phyloP scores from a whole-genome alignment of 2,797 vertebrate species.

The Lepilemur ruficaudatus region DNA sequence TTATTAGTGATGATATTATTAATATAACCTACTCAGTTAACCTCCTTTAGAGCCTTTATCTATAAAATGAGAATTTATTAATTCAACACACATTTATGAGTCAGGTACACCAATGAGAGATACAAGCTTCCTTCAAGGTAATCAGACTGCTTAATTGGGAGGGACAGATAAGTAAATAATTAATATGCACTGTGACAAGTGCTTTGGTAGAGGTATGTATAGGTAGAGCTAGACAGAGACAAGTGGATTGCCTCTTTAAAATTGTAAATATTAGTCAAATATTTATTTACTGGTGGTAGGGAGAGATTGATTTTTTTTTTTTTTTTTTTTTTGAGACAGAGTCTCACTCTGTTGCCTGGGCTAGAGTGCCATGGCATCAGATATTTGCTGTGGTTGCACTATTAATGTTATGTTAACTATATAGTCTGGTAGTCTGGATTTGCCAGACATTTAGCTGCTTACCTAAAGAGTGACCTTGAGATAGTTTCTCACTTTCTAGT shows the following conservation, averaged over 20 bases:
- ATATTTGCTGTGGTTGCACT: neutral
- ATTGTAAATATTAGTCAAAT: neutral
- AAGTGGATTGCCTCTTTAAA: neutral
- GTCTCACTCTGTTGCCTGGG: too few relatives aligned
- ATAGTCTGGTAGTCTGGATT: neutral
- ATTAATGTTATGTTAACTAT: neutral
- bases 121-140: neutral
- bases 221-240: neutral
- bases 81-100: neutral
- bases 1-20: neutral
- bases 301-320: neutral
- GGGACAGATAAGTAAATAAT: slow-evolving; percentile 5
- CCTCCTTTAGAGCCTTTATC: slow-evolving; percentile 1
- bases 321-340: too few relatives aligned
- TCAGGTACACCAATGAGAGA: slow-evolving; percentile 3
- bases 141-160: slow-evolving; percentile 2
- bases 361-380: neutral
- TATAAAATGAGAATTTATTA: slow-evolving; percentile 32
- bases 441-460: neutral
- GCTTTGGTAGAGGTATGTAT: neutral
- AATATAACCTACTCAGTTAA: slow-evolving; percentile 28
- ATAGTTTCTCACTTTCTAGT: neutral
- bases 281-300: neutral
- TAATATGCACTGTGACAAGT: neutral
- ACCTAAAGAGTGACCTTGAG: neutral